Conservation (phyloP, 2,113 vertebrate species). For the Hypanus sabinus region DNA sequence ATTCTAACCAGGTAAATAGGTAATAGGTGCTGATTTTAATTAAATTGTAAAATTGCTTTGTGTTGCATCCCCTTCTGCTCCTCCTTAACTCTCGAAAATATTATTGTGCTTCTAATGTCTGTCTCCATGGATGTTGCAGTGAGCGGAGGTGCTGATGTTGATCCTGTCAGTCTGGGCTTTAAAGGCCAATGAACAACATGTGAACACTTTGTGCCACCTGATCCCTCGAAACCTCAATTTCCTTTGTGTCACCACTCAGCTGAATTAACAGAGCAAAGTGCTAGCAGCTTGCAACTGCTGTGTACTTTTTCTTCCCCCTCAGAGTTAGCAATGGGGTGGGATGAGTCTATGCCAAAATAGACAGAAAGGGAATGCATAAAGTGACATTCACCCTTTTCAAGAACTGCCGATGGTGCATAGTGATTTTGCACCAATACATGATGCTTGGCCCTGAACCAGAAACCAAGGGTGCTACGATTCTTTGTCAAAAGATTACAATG, state of each 20-base stretch:
- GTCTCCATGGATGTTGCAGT: not conserved
- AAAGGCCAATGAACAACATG: not conserved
- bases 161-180: not conserved
- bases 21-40: not conserved
- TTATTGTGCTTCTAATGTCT: not conserved
- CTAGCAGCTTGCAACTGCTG: not conserved
- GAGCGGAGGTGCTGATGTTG: not conserved
- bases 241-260: not conserved
- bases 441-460: not conserved
- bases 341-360: not conserved
- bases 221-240: not conserved
- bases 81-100: not conserved
- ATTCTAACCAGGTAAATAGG: not conserved
- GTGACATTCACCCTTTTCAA: not conserved
- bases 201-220: not conserved
- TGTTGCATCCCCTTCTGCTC: not conserved
- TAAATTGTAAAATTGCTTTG: not conserved
- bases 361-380: not conserved
- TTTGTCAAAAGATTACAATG: not conserved
- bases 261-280: not conserved
- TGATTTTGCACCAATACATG: not conserved
- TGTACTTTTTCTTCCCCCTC: not conserved
- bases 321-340: not conserved
- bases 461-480: not conserved
- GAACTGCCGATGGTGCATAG: not conserved